phyloP scores from a whole-genome alignment of 2,888 invertebrate genomes.

The Lacanobia wlatinum region DNA sequence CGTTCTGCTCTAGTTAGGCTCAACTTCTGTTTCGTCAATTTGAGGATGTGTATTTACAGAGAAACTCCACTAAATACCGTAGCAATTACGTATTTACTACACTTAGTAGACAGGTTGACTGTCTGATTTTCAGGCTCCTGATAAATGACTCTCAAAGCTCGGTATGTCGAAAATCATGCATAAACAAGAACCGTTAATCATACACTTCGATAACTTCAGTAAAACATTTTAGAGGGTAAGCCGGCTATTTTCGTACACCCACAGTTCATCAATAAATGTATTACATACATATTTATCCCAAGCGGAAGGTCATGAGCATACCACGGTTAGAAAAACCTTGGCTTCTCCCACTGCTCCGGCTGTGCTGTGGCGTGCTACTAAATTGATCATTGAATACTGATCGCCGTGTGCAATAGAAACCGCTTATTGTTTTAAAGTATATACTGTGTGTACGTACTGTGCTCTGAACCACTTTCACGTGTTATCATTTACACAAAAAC shows the following conservation, averaged over 20 bases:
- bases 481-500: conserved; percentile 58
- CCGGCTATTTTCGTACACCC: conserved; percentile 33
- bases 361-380: conserved; percentile 24
- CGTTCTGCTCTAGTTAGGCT: not conserved
- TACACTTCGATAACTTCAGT: not conserved
- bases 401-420: conserved; percentile 53
- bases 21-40: not conserved
- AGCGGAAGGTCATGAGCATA: conserved; percentile 30
- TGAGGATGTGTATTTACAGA: not conserved
- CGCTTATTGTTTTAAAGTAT: conserved; percentile 53
- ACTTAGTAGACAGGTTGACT: not conserved
- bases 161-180: not conserved
- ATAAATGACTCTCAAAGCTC: conserved; percentile 2
- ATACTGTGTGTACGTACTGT: conserved; percentile 5
- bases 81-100: not conserved
- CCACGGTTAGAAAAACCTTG: conserved; percentile 11
- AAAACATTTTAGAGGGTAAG: conserved; percentile 2
- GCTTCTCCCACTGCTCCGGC: conserved; percentile 4
- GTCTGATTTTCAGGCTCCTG: not conserved
- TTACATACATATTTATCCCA: conserved; percentile 28
- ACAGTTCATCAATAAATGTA: conserved; percentile 24
- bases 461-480: conserved; percentile 55
- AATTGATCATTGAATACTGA: conserved; percentile 42
- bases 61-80: not conserved
- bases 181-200: conserved; percentile 22